Evolutionary conservation across 2,888 invertebrate genomes (phyloP).

Genomic region (Cerastis leucographa): DNA sequence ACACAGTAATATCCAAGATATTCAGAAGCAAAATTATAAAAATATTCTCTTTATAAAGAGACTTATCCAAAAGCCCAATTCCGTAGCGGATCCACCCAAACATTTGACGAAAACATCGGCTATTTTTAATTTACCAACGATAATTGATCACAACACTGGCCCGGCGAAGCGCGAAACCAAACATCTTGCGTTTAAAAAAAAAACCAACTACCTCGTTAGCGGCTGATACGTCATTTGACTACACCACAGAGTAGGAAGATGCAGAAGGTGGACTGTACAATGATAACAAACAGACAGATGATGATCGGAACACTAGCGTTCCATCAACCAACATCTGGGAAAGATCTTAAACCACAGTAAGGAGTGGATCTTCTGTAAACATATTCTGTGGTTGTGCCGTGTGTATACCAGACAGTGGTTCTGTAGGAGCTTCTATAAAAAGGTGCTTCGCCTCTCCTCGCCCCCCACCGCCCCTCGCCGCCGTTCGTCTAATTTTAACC

Average conservation of each 20-base stretch:
- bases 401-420: conserved; percentile 80
- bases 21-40: conserved; percentile 35
- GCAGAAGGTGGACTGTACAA: conserved; percentile 46
- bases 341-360: conserved; percentile 7
- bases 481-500: conserved; percentile 85
- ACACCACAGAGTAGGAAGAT: conserved; percentile 46
- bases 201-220: conserved; percentile 75
- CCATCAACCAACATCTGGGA: not conserved
- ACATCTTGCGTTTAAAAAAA: conserved; percentile 67
- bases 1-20: conserved; percentile 23
- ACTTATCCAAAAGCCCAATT: conserved; percentile 10
- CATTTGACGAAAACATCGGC: conserved; percentile 58
- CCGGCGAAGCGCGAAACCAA: conserved; percentile 67
- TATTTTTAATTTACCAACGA: conserved; percentile 63
- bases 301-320: conserved; percentile 4
- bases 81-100: conserved; percentile 42
- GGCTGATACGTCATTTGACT: conserved; percentile 79
- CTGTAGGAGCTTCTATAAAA: conserved; percentile 88
- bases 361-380: conserved; percentile 47
- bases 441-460: conserved; percentile 82
- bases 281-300: conserved; percentile 18
- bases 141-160: conserved; percentile 65
- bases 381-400: conserved; percentile 65
- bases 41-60: conserved; percentile 16
- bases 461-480: conserved; percentile 68